Conservation (phyloP, 2,797 vertebrate species). For the Sebastes minor region DNA sequence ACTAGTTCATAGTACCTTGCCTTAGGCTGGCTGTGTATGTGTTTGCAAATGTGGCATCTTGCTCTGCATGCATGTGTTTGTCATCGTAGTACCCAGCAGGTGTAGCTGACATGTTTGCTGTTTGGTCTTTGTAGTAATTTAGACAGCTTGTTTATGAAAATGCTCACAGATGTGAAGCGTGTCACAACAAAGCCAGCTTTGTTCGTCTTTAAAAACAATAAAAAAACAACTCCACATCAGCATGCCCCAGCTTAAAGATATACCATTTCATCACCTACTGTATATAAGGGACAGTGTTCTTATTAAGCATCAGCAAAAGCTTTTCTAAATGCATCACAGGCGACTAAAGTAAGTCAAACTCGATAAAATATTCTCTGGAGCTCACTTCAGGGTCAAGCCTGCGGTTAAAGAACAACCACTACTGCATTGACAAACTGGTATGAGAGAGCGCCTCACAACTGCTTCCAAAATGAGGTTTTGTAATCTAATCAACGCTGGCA, state of each 20-base stretch:
- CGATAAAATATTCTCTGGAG: conserved; percentile 13
- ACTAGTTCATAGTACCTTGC: neutral
- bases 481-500: conserved; percentile 28
- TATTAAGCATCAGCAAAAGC: neutral
- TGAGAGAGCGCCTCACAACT: neutral
- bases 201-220: neutral
- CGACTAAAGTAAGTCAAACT: conserved; percentile 11
- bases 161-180: neutral
- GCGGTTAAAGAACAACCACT: conserved; percentile 26
- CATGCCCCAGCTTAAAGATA: neutral
- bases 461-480: conserved; percentile 11
- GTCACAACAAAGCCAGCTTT: neutral
- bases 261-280: neutral
- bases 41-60: neutral
- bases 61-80: neutral
- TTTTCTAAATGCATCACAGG: conserved; percentile 14
- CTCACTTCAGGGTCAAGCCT: conserved; percentile 26
- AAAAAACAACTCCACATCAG: neutral
- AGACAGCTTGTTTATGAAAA: neutral
- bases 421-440: conserved; percentile 21
- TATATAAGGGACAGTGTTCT: neutral
- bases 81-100: neutral
- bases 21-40: neutral
- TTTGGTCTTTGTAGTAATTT: neutral
- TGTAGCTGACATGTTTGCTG: neutral